A percentile compares a stretch with the other conserved stretches of the same genome.
Conservation (phyloP, 2,888 invertebrate genomes). For the Agrypnus murinus region DNA sequence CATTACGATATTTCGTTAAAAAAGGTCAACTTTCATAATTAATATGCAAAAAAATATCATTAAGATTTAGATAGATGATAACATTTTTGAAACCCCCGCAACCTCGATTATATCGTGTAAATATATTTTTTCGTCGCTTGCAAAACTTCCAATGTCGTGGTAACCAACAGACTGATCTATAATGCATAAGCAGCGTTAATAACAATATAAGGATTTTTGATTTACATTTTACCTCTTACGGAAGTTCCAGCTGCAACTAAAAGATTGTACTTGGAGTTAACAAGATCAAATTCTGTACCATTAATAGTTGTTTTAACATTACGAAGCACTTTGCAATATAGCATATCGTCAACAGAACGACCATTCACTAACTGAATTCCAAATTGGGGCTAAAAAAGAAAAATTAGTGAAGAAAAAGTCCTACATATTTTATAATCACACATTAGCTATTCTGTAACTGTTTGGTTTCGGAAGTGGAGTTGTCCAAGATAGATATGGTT, state of each 20-base stretch:
- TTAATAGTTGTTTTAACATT: slow-evolving; percentile 78
- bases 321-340: slow-evolving; percentile 85
- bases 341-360: slow-evolving; percentile 79
- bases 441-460: slow-evolving; percentile 65
- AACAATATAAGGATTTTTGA: slow-evolving; percentile 5
- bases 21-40: too few species aligned
- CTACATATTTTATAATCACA: too few species aligned
- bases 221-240: slow-evolving; percentile 75
- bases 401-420: too few species aligned
- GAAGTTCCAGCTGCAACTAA: slow-evolving; percentile 81
- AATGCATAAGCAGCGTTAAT: too few species aligned
- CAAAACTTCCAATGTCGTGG: slow-evolving; percentile 77
- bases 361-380: slow-evolving; percentile 79
- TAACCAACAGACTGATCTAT: slow-evolving; percentile 80
- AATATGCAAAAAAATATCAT: too few species aligned
- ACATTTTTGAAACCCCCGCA: slow-evolving; percentile 80
- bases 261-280: slow-evolving; percentile 80
- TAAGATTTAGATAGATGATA: too few species aligned
- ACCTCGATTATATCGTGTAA: slow-evolving; percentile 80
- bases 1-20: too few species aligned
- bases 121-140: slow-evolving; percentile 76
- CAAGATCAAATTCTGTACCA: slow-evolving; percentile 81
- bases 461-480: slow-evolving; percentile 72
- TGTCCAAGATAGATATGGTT: slow-evolving; percentile 82
- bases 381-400: slow-evolving; percentile 75